Conservation (phyloP, 1,140 invertebrate genomes). For the Proctacanthus coquilletti region DNA sequence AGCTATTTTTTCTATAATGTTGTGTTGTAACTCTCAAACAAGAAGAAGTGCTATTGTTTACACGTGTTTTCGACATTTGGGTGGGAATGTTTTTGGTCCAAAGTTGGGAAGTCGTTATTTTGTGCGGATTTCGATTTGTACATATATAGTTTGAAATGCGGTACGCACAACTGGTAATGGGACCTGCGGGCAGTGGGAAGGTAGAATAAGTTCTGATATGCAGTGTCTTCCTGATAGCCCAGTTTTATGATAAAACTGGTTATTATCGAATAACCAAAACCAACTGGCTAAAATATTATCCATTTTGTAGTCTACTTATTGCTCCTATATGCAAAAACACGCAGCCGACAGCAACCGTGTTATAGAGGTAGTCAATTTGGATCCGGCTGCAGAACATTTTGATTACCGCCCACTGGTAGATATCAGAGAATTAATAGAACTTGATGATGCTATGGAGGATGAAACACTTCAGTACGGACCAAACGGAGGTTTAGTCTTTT, state of each 20-base stretch:
- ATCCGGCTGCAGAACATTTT: constrained; percentile 95
- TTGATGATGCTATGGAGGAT: constrained; percentile 96
- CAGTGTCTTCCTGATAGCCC: not conserved
- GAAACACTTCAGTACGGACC: constrained; percentile 89
- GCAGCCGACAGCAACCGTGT: constrained; percentile 53
- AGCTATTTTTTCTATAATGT: too few relatives aligned
- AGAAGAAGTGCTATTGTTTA: too few relatives aligned
- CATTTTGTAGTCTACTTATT: constrained; percentile 77
- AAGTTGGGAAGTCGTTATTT: too few relatives aligned
- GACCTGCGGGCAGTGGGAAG: constrained; percentile 91
- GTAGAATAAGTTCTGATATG: constrained; percentile 35
- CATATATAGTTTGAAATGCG: constrained; percentile 50
- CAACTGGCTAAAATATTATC: not conserved
- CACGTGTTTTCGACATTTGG: too few relatives aligned
- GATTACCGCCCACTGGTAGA: constrained; percentile 78
- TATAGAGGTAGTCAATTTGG: constrained; percentile 86
- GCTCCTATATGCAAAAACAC: constrained; percentile 74
- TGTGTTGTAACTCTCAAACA: too few relatives aligned
- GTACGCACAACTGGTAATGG: constrained; percentile 88
- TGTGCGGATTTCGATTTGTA: too few relatives aligned
- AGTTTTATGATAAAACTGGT: constrained; percentile 1
- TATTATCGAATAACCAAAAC: not conserved
- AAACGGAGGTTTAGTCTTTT: constrained; percentile 94
- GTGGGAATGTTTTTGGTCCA: too few relatives aligned
- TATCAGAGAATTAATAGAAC: constrained; percentile 82